phyloP scores from a whole-genome alignment of 2,797 vertebrate species.

The Epinephelus malabaricus region DNA sequence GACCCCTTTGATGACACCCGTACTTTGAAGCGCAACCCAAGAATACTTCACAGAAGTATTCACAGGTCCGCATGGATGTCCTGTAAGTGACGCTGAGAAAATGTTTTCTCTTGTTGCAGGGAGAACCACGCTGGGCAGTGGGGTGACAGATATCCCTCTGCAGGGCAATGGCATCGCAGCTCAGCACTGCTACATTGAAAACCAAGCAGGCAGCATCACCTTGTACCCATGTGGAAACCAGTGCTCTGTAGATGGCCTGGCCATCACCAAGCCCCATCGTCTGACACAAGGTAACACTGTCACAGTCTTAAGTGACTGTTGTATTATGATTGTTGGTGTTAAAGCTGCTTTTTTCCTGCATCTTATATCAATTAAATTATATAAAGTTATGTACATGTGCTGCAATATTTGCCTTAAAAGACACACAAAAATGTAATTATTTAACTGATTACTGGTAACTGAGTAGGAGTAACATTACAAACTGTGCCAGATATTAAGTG shows the following conservation, averaged over 20 bases:
- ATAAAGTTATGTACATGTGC: too few relatives aligned
- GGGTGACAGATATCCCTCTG: constrained; percentile 89
- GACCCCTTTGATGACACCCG: constrained; percentile 45
- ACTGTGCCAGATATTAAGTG: too few relatives aligned
- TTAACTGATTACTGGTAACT: too few relatives aligned
- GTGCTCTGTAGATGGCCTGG: constrained; percentile 90
- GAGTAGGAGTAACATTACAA: too few relatives aligned
- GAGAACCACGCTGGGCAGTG: constrained; percentile 91
- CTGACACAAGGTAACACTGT: constrained; percentile 92
- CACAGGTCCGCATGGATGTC: constrained; percentile 21
- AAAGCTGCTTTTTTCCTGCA: neutral
- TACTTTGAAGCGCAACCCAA: constrained; percentile 59
- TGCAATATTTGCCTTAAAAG: too few relatives aligned
- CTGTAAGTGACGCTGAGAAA: constrained; percentile 55
- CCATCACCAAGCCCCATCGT: constrained; percentile 86
- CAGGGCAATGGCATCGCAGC: constrained; percentile 89
- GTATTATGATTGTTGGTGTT: neutral
- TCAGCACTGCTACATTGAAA: constrained; percentile 96
- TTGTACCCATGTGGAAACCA: constrained; percentile 93
- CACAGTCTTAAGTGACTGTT: neutral
- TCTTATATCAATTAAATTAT: neutral
- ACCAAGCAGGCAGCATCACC: constrained; percentile 87
- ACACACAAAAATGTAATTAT: too few relatives aligned
- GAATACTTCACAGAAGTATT: constrained; percentile 59
- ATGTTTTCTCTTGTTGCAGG: constrained; percentile 83